Conservation (phyloP, 1,140 invertebrate species). For the Sitobion miscanthi region DNA sequence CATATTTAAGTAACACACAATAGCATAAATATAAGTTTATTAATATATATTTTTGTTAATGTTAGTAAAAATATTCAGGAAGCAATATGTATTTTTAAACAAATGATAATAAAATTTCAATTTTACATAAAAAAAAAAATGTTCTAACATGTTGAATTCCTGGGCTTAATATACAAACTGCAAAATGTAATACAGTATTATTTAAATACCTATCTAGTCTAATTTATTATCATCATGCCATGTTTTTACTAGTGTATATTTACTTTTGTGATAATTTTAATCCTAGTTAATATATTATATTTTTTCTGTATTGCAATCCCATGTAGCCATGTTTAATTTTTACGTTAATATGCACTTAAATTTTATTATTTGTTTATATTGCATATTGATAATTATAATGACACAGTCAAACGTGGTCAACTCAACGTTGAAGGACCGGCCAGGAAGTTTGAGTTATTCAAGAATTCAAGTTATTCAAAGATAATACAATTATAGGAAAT, state of each 20-base stretch:
- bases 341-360: not conserved
- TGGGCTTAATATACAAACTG: not conserved
- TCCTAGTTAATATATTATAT: not conserved
- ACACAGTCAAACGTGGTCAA: not conserved
- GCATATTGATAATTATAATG: not conserved
- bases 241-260: not conserved
- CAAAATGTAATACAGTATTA: not conserved
- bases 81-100: not conserved
- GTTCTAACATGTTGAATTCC: not conserved
- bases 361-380: not conserved
- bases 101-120: not conserved
- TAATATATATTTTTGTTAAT: not conserved
- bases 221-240: not conserved
- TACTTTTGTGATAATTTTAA: constrained; percentile 5
- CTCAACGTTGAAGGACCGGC: too few relatives aligned
- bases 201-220: constrained; percentile 22
- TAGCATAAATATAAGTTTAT: not conserved
- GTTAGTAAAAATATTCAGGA: not conserved
- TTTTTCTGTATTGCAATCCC: not conserved
- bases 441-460: too few relatives aligned
- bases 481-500: too few relatives aligned
- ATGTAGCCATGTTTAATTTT: not conserved
- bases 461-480: too few relatives aligned
- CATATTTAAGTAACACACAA: not conserved
- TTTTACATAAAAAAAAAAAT: not conserved